A percentile compares a stretch with the other conserved stretches of the same genome.
These are phyloP conservation scores for Ciconia maguari DNA, from an alignment of 2,113 vertebrate species.

Conservation along the genomic window DNA sequence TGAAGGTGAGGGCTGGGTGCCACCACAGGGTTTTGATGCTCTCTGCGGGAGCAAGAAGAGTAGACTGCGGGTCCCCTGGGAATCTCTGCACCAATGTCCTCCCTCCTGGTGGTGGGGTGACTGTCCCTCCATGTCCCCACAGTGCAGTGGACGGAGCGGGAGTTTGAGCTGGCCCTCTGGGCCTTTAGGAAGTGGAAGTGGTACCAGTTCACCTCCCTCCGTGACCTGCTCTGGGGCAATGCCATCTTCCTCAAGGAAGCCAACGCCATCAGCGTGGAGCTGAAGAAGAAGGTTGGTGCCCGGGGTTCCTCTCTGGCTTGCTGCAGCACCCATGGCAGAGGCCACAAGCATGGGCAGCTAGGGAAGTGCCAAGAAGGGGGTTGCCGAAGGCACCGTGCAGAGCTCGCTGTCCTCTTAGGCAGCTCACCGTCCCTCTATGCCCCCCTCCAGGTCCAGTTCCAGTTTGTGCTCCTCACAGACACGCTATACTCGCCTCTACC, in stretches of 20 bases:
- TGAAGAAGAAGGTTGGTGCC: constrained; percentile 91
- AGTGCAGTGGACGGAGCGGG: constrained; percentile 93
- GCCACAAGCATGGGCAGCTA: not conserved
- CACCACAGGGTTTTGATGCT: not conserved
- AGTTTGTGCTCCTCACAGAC: constrained; percentile 95
- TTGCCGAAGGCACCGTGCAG: accelerated
- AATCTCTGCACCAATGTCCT: accelerated
- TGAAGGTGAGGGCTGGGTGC: constrained; percentile 80
- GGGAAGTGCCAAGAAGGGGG: not conserved
- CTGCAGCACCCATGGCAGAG: not conserved
- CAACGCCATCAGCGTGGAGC: constrained; percentile 96
- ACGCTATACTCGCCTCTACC: constrained; percentile 94
- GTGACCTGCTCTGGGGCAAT: constrained; percentile 94
- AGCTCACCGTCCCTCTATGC: not conserved
- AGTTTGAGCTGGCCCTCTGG: constrained; percentile 90
- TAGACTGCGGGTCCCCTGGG: not conserved
- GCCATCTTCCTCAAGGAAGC: constrained; percentile 98
- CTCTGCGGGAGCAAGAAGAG: not conserved
- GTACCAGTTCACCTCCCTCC: constrained; percentile 97
- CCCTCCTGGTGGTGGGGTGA: not conserved
- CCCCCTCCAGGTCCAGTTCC: constrained; percentile 91
- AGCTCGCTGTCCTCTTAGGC: not conserved
- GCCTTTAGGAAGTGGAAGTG: constrained; percentile 95
- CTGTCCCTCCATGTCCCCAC: not conserved
- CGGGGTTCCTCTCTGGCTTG: not conserved